These are phyloP conservation scores for Callinectes sapidus DNA, from an alignment of 2,888 invertebrate genomes.

Conservation along the genomic window DNA sequence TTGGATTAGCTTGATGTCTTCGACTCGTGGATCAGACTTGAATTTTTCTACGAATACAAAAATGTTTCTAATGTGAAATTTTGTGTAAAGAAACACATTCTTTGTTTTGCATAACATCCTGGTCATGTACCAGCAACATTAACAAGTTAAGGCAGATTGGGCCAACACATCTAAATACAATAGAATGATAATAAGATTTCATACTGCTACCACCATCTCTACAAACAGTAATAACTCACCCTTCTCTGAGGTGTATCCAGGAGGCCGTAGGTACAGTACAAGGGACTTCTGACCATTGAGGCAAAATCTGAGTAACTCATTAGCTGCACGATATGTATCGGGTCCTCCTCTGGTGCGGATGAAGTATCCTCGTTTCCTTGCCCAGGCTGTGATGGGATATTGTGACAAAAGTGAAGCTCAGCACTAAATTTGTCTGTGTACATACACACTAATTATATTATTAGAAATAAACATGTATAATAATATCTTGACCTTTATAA, in stretches of 20 bases:
- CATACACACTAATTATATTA: neutral
- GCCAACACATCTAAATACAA: neutral
- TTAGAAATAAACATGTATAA: neutral
- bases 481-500: neutral
- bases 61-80: neutral
- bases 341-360: conserved; percentile 52
- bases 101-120: neutral
- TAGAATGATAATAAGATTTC: neutral
- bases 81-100: neutral
- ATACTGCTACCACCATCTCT: neutral
- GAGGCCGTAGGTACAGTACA: conserved; percentile 54
- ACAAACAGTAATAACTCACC: conserved; percentile 29
- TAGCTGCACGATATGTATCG: conserved; percentile 66
- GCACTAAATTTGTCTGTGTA: neutral
- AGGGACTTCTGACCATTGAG: conserved; percentile 64
- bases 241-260: conserved; percentile 44
- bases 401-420: neutral
- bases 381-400: conserved; percentile 65
- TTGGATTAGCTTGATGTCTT: conserved; percentile 47
- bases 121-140: neutral
- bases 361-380: conserved; percentile 60
- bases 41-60: conserved; percentile 32
- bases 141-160: neutral
- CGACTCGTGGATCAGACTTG: conserved; percentile 30
- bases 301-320: conserved; percentile 67